Evolutionary conservation across 2,888 invertebrate species (phyloP), one percentile per base, ranked within the genome.

Genomic region (Monoplex corrugatus): DNA sequence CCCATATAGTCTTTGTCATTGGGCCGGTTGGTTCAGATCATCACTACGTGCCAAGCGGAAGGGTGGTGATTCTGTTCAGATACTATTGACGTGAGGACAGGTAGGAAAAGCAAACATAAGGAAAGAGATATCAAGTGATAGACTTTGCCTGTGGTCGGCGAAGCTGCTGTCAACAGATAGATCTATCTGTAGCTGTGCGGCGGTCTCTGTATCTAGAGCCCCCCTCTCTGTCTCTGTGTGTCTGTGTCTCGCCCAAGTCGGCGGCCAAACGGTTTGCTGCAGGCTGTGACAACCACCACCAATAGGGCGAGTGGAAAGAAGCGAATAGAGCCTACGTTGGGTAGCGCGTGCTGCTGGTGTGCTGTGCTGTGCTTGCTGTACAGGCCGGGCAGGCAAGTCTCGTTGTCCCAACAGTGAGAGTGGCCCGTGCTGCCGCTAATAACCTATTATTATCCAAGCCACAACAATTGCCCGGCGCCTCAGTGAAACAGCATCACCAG

Each of bases 401-500:
- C 88, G 38, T 50, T 88, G 88, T 88, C 88, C 88, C 88, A 88
- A 82, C 82, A 88, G 88, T 63, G 88, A 88, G 88, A 88, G 88
- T 88, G 88, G 80, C 88, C 88, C 88, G 88, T 88, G 88, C 87
- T 28, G 63, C 45, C 38, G 87, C 88, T 88, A 88, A 88, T 88
- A 88, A 88, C 88, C 88, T 83, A 88, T 88, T 88, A 88, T 88
- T 88, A 88, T 88, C 88, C 57, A 57, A 44, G 83, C 88, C 88
- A 80, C 88, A 88, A 88, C 88, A 82, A 88, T 88, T 88, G 88
- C 88, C 83, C 82, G 82, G 82, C 88, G 88, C 44, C 82, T 80
- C 43, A 68, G 82, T 82, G 80, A 43, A 80, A 57, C 88, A 63
- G 68, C 88, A 88, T 68, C 86, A 91, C 90, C 91, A 90, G 89